Conservation (phyloP, 1,140 invertebrate genomes). For the Drosophila tristis region DNA sequence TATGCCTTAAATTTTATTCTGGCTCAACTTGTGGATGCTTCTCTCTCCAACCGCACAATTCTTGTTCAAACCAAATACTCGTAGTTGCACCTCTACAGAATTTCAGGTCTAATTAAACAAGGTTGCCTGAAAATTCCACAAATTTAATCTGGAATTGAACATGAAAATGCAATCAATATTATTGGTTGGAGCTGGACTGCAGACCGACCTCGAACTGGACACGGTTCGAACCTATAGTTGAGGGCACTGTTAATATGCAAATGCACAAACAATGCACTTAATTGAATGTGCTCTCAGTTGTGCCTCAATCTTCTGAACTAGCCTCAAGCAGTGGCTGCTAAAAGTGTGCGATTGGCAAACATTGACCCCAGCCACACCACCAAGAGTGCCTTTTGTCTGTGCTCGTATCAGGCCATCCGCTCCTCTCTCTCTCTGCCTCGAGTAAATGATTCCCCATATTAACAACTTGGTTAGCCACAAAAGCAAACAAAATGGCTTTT, state of each 20-base stretch:
- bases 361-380: slow-evolving; percentile 26
- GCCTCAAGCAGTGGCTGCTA: slow-evolving; percentile 3
- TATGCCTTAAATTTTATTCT: no score
- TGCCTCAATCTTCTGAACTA: slow-evolving; percentile 5
- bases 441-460: slow-evolving; percentile 61
- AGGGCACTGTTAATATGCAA: not conserved
- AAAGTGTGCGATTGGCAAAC: slow-evolving; percentile 18
- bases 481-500: slow-evolving; percentile 60
- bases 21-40: no score
- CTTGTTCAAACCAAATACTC: no score
- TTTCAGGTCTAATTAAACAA: no score
- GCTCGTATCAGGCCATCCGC: slow-evolving; percentile 10
- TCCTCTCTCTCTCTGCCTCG: not conserved
- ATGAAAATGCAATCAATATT: slow-evolving; percentile 62
- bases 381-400: slow-evolving; percentile 41
- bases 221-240: no score
- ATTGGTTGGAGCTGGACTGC: not conserved
- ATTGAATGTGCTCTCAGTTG: slow-evolving; percentile 49
- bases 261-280: slow-evolving; percentile 48
- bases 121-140: no score
- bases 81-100: no score
- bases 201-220: no score
- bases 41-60: no score
- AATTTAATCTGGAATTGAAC: slow-evolving; percentile 40
- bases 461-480: slow-evolving; percentile 64